Evolutionary conservation across 2,113 vertebrate genomes (phyloP), one percentile per base, ranked within the genome.

Genomic region (Dascyllus trimaculatus): DNA sequence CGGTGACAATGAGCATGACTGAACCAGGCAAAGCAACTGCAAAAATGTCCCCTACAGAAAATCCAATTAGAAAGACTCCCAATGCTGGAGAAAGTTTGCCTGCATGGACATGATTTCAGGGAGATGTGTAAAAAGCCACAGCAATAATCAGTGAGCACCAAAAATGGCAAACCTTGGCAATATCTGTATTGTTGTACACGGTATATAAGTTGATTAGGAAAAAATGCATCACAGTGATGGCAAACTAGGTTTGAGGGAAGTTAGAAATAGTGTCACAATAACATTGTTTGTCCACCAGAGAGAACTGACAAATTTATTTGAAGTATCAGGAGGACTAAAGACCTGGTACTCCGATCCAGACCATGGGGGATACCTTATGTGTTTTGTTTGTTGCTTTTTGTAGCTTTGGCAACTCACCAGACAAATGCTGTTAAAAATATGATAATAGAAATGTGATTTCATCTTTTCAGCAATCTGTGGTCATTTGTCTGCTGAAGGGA

Each of bases 401-500:
- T 56, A 51, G 22, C 40, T 65, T 19, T 22, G 11, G 2, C 8
- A 38, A 61, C 24, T 11, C 11, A 61, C 25, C 22, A 13, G 21
- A 69, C 6, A 17, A 43, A 43, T 43, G 4, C 2, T 43, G 40
- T 54, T 0, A 21, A 56, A 74, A 61, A 60, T 3, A 29, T 72
- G 4, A 15, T 72, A 1, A 53, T 52, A 25, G 15, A 40, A 67
- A 38, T 61, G 3, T 57, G 1, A 18, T 54, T 71, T 1, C 11
- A n/a, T 78, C 14, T 67, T 86, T 83, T 90, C 86, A 95, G 95
- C 91, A 88, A 32, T 93, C 93, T 0, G 66, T 95, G 6, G 0
- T 88, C 58, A 61, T 5, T 62, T 88, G 88, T 22, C 8, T 97
- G 84, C 88, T 87, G 74, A 93, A 94, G 11, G 98, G 98, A 60